Conservation (phyloP, 2,888 invertebrate genomes). For the Athrips mouffetella region DNA sequence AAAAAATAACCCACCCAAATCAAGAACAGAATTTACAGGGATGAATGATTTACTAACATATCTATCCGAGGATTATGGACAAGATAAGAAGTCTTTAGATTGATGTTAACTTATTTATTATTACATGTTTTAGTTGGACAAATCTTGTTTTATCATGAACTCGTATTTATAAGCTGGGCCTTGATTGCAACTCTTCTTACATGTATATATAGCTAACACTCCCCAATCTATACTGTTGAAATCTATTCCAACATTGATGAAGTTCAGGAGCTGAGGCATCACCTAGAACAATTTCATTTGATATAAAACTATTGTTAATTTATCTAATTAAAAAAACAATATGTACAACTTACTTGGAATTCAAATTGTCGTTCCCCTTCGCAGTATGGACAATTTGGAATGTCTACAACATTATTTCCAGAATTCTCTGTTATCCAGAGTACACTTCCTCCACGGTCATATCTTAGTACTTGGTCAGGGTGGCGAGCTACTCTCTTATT, state of each 20-base stretch:
- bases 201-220: conserved; percentile 90
- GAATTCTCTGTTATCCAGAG: conserved; percentile 88
- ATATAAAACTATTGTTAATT: background rate
- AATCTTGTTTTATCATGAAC: conserved; percentile 92
- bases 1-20: conserved; percentile 86
- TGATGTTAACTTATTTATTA: conserved; percentile 21
- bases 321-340: background rate
- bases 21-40: conserved; percentile 91
- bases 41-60: conserved; percentile 91
- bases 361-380: conserved; percentile 89
- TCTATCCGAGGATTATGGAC: conserved; percentile 79
- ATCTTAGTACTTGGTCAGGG: conserved; percentile 90
- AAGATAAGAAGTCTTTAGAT: conserved; percentile 33
- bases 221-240: conserved; percentile 92
- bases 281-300: conserved; percentile 5
- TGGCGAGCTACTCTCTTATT: conserved; percentile 82
- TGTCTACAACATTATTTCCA: conserved; percentile 53
- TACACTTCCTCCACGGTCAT: conserved; percentile 86
- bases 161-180: conserved; percentile 85
- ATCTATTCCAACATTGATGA: conserved; percentile 80
- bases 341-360: conserved; percentile 83
- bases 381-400: conserved; percentile 88
- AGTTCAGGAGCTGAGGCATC: conserved; percentile 88
- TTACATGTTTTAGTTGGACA: conserved; percentile 50
- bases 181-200: conserved; percentile 84